Conservation (phyloP, 2,797 vertebrate genomes). For the Anniella stebbinsi region DNA sequence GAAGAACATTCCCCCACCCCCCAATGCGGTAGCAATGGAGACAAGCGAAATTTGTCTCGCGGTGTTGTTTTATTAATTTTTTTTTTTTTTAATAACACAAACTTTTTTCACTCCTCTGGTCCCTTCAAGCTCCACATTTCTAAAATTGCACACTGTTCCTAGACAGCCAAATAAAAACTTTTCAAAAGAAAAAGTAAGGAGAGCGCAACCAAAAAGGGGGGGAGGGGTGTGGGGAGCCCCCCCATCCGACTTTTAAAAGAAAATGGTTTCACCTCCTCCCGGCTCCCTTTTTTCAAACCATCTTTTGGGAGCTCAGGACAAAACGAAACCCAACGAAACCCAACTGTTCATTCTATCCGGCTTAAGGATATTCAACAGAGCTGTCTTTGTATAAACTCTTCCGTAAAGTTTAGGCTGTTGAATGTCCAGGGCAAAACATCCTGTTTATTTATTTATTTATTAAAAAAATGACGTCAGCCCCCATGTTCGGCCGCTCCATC, state of each 20-base stretch:
- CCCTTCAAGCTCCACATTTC: conserved; percentile 30
- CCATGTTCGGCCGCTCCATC: conserved; percentile 36
- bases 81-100: not conserved
- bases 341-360: not conserved
- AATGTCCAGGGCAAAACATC: conserved; percentile 52
- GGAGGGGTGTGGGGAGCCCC: not conserved
- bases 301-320: not conserved
- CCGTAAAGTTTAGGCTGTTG: conserved; percentile 33
- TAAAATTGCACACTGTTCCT: conserved; percentile 33
- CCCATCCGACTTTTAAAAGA: not conserved
- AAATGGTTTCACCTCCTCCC: not conserved
- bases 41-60: not conserved
- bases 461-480: conserved; percentile 42
- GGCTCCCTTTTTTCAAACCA: not conserved
- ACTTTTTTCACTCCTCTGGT: conserved; percentile 1
- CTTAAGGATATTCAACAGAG: not conserved
- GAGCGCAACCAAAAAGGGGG: not conserved
- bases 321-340: not conserved
- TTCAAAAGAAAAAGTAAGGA: conserved; percentile 38
- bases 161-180: conserved; percentile 43
- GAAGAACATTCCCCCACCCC: too few relatives aligned
- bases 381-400: conserved; percentile 9
- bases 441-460: not conserved
- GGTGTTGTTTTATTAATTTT: not conserved
- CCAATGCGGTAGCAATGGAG: not conserved